A percentile compares a stretch with the other conserved stretches of the same genome.
These are phyloP conservation scores for Aspidapion aeneum DNA, from an alignment of 2,888 invertebrate genomes.

Conservation along the genomic window DNA sequence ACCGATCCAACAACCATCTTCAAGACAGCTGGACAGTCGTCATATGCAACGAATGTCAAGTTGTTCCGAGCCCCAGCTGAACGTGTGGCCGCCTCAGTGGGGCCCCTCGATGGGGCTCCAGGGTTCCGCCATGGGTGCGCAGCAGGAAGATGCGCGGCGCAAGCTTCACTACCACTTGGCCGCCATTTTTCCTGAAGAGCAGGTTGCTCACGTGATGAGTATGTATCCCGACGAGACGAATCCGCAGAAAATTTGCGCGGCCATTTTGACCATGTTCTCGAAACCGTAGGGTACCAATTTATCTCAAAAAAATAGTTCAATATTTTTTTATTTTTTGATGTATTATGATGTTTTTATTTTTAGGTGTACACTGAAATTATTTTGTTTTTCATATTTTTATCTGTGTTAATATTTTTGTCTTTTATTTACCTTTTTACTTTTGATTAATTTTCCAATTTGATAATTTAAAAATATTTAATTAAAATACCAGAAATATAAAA, in stretches of 20 bases:
- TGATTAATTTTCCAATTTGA: too few relatives aligned
- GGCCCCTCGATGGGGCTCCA: slow-evolving; percentile 36
- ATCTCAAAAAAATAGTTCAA: too few relatives aligned
- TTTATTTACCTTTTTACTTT: too few relatives aligned
- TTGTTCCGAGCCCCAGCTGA: slow-evolving; percentile 64
- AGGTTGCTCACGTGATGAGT: slow-evolving; percentile 86
- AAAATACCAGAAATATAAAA: too few relatives aligned
- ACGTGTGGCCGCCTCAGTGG: slow-evolving; percentile 48
- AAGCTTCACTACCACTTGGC: slow-evolving; percentile 83
- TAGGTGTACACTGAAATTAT: not conserved
- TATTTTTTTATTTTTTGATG: too few relatives aligned
- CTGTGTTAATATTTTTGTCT: not conserved
- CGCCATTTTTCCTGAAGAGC: slow-evolving; percentile 87
- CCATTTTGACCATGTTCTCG: slow-evolving; percentile 70
- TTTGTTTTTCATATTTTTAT: too few relatives aligned
- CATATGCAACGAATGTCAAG: slow-evolving; percentile 50
- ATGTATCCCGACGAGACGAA: slow-evolving; percentile 86
- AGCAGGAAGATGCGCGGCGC: slow-evolving; percentile 63
- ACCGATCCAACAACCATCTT: not conserved
- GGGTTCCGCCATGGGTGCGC: slow-evolving; percentile 12
- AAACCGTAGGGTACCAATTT: not conserved
- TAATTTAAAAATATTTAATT: too few relatives aligned
- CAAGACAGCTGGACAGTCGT: slow-evolving; percentile 20
- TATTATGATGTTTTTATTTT: slow-evolving; percentile 9
- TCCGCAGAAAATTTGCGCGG: slow-evolving; percentile 85